These are phyloP conservation scores for Eleginops maclovinus DNA, from an alignment of 2,113 vertebrate genomes.

Conservation along the genomic window DNA sequence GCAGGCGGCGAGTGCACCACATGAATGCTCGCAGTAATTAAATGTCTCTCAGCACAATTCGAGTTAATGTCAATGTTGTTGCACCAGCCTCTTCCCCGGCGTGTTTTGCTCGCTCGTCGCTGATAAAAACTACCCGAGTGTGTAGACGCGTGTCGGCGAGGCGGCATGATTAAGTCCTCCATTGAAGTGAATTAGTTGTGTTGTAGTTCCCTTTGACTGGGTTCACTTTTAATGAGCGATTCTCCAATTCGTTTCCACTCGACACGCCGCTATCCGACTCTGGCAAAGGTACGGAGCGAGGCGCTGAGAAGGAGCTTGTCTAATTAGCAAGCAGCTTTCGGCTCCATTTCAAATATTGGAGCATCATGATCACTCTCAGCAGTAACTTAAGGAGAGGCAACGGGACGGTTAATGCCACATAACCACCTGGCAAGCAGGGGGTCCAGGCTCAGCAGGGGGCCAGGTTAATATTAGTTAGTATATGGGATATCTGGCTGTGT, in stretches of 20 bases:
- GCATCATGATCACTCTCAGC: conserved; percentile 49
- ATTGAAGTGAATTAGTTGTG: conserved; percentile 55
- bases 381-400: conserved; percentile 54
- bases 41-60: conserved; percentile 48
- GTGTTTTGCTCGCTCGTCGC: conserved; percentile 23
- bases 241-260: conserved; percentile 71
- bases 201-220: conserved; percentile 60
- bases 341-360: conserved; percentile 47
- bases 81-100: conserved; percentile 2
- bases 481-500: neutral
- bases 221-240: conserved; percentile 70
- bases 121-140: too few relatives aligned
- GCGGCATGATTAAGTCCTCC: conserved; percentile 52
- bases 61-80: conserved; percentile 34
- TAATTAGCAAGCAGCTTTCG: conserved; percentile 72
- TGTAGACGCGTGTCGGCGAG: conserved; percentile 29
- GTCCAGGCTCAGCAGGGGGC: neutral
- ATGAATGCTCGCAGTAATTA: conserved; percentile 75
- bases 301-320: conserved; percentile 53
- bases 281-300: conserved; percentile 66
- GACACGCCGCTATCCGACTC: conserved; percentile 57
- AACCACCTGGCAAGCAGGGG: conserved; percentile 45
- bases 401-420: conserved; percentile 30
- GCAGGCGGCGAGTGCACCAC: conserved; percentile 64
- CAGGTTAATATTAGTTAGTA: neutral